Base-by-base conservation (phyloP, 1,140 invertebrate genomes). In the Drosophila setifemur region DNA sequence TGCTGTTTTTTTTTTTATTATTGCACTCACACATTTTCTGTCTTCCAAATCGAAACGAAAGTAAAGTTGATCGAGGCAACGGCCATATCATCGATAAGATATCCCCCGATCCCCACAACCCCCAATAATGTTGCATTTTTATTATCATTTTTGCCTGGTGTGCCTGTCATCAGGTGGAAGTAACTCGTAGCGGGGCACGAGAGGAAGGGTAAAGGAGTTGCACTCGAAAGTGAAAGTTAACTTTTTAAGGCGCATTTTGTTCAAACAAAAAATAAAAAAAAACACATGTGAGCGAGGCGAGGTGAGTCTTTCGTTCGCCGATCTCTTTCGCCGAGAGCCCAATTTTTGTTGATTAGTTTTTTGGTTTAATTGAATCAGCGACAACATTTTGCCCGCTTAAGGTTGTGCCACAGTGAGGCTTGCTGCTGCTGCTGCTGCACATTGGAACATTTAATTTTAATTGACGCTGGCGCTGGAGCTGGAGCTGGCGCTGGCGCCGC, bases 51-150 rank as follows among this genome's bases (percentile, higher is more conserved):
- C 48, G 52, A 82, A 82, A 83, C 66, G 81, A 85, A 85, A 85
- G 79, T 85, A 58, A 61, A 85, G 69, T 61, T 64, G 42, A 64
- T 63, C 60, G 42, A 23, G 40, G 12, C 57, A 61, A 16, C 23
- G 21, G 39, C 53, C 49, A 53, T 31, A 33, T 53, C 23, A 60
- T 49, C 71, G 53, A 57, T 55, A 57, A 60, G 33, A 25, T 8
- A 8, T 19, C 14, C 58, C 25, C 8, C 8, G 3, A 18, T 12
- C 49, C 12, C 8, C 12, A 9, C 19, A 6, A 16, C 14, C 31
- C 58, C 53, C 66, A 85, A 79, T 83, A 83, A 85, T 83, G 79
- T 74, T 83, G 79, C 74, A 83, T 74, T 83, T 83, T 85, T 83
- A 83, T 83, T 83, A 83, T 85, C 71, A 83, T 57, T 68, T 63